Conservation (phyloP, 2,113 vertebrate species). For the Oreochromis tanganicae region DNA sequence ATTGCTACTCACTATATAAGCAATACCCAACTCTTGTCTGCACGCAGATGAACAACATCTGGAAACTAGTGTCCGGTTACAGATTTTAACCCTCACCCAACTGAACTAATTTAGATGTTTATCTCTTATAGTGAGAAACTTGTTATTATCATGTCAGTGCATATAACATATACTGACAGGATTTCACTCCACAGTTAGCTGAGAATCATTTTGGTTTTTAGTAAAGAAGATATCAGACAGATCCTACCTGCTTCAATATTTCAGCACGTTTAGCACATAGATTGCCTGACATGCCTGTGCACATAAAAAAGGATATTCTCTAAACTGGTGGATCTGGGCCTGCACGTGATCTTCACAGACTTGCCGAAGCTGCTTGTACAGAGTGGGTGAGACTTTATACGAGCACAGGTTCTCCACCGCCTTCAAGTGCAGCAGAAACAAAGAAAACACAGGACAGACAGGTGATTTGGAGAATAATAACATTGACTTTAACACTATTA, state of each 20-base stretch:
- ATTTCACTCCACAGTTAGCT: background rate
- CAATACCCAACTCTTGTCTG: background rate
- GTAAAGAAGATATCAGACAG: background rate
- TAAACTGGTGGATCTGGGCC: conserved; percentile 96
- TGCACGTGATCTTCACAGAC: conserved; percentile 99
- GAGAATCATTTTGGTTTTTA: background rate
- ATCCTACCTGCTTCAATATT: background rate
- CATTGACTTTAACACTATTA: background rate
- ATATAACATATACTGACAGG: background rate
- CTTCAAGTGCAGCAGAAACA: conserved; percentile 57
- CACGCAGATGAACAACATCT: background rate
- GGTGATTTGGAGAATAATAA: background rate
- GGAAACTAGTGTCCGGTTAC: background rate
- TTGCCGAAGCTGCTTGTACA: conserved; percentile 94
- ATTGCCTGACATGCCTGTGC: background rate
- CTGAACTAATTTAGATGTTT: background rate
- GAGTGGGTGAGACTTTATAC: conserved; percentile 96
- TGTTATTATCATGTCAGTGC: background rate
- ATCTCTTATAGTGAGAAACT: background rate
- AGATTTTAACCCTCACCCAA: background rate
- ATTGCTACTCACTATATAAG: background rate
- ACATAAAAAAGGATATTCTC: conserved; percentile 78
- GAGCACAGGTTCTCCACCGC: conserved; percentile 99
- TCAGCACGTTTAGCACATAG: background rate
- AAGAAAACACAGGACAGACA: background rate